Evolutionary conservation across 2,797 vertebrate species (phyloP), one percentile per base, ranked within the genome.

Genomic region (Tragelaphus oryx): DNA sequence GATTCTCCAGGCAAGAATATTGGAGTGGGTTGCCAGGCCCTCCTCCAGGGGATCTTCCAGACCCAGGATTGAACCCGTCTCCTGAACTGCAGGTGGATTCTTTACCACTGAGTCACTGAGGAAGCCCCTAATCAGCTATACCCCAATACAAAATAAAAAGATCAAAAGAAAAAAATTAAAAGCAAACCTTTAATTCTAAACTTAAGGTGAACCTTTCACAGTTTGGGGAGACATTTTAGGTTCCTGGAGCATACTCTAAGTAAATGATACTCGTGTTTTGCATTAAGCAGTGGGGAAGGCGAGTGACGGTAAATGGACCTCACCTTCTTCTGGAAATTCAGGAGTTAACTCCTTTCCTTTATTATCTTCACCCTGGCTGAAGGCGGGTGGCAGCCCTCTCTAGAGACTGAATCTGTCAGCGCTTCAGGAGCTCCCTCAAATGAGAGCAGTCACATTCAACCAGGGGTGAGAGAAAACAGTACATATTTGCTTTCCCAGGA

Each of bases 381-480:
- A 97, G 71, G 86, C 80, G 89, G 89, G 95, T 80, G 65, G 33
- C 74, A 92, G 85, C 30, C 30, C 60, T 96, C 95, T 82, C 92
- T 44, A 62, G 96, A 97, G 95, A 96, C 16, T 30, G 59, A 41
- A 50, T 78, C 94, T 97, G 96, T 89, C 91, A 94, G 84, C 46
- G 62, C 84, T 90, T 94, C 62, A 95, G 81, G 46, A 86, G 62
- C 59, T 88, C 50, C 60, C 93, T 97, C 91, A 82, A 68, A 88
- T 81, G 81, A 94, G 89, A 97, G 76, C 30, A 78, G 89, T 91
- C 96, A 96, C 87, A 75, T 85, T 80, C 95, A 86, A 93, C 54
- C 54, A 79, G 80, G 65, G 52, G 84, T 79, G n/a, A 59, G 17
- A 93, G 90, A 95, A 97, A 96, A 90, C 9, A 89, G 71, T n/a